Conservation (phyloP, 2,888 invertebrate genomes). For the Cheilosia scutellata region DNA sequence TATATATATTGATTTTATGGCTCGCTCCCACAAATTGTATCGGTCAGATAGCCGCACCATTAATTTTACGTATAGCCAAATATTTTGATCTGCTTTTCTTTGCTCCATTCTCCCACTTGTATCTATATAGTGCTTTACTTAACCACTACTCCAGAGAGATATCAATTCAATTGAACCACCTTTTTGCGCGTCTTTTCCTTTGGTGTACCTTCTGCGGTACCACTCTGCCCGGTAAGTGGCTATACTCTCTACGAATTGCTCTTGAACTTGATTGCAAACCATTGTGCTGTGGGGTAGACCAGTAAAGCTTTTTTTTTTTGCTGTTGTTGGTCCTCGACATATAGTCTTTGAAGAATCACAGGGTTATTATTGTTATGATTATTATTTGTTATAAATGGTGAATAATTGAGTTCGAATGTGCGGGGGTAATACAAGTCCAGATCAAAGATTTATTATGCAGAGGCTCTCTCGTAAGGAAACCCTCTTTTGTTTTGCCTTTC, state of each 20-base stretch:
- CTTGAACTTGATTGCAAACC: slow-evolving; percentile 70
- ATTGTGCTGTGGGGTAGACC: slow-evolving; percentile 43
- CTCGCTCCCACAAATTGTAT: slow-evolving; percentile 19
- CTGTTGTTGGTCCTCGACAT: neutral
- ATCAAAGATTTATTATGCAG: slow-evolving; percentile 63
- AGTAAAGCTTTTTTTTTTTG: neutral
- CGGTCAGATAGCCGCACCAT: slow-evolving; percentile 21
- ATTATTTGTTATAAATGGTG: slow-evolving; percentile 71
- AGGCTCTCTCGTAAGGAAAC: slow-evolving; percentile 21
- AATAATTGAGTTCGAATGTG: slow-evolving; percentile 65
- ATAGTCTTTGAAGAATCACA: slow-evolving; percentile 28
- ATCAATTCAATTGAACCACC: slow-evolving; percentile 66
- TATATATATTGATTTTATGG: slow-evolving; percentile 45
- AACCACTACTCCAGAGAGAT: slow-evolving; percentile 47
- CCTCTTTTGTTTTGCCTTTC: slow-evolving; percentile 57
- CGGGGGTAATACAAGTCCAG: slow-evolving; percentile 28
- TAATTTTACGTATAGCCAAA: slow-evolving; percentile 57
- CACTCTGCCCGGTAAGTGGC: slow-evolving; percentile 49
- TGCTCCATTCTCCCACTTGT: slow-evolving; percentile 32
- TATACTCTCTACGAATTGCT: slow-evolving; percentile 61
- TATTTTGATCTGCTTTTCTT: slow-evolving; percentile 64
- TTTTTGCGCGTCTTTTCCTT: slow-evolving; percentile 38
- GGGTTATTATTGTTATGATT: slow-evolving; percentile 69
- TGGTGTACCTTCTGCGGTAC: neutral
- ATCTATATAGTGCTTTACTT: slow-evolving; percentile 13